Conservation (phyloP, 2,888 invertebrate genomes). For the Drosophila rellima region DNA sequence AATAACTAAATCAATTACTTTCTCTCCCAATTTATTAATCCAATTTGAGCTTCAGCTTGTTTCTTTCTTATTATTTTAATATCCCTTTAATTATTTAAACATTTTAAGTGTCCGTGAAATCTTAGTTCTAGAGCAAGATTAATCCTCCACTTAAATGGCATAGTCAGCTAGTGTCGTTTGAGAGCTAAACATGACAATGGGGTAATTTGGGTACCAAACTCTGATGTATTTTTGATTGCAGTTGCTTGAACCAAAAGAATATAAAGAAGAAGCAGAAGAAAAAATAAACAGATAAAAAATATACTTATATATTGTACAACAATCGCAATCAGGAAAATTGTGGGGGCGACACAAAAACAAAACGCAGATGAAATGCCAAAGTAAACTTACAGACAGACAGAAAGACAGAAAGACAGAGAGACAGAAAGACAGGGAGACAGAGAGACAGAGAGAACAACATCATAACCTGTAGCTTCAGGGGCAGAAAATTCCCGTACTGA, state of each 20-base stretch:
- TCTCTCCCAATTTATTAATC: too few species aligned
- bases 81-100: neutral
- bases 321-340: conserved; percentile 69
- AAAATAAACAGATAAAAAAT: conserved; percentile 3
- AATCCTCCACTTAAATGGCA: conserved; percentile 7
- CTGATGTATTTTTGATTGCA: conserved; percentile 78
- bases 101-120: neutral
- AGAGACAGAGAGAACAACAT: conserved; percentile 40
- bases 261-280: neutral
- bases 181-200: conserved; percentile 30
- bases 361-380: conserved; percentile 67
- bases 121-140: neutral
- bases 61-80: too few species aligned
- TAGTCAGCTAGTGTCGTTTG: conserved; percentile 31
- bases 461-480: conserved; percentile 79
- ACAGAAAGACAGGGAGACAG: conserved; percentile 11
- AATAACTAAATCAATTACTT: too few species aligned
- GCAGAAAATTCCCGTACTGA: conserved; percentile 26
- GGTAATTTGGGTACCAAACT: conserved; percentile 36
- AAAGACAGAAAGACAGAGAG: conserved; percentile 7
- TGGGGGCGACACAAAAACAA: conserved; percentile 62
- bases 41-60: too few species aligned
- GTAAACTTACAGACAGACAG: conserved; percentile 26
- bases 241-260: conserved; percentile 48
- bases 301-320: conserved; percentile 14